A percentile compares a stretch with the other conserved stretches of the same genome.
Conservation (phyloP, 2,888 invertebrate genomes). For the Ophion ventricosus region DNA sequence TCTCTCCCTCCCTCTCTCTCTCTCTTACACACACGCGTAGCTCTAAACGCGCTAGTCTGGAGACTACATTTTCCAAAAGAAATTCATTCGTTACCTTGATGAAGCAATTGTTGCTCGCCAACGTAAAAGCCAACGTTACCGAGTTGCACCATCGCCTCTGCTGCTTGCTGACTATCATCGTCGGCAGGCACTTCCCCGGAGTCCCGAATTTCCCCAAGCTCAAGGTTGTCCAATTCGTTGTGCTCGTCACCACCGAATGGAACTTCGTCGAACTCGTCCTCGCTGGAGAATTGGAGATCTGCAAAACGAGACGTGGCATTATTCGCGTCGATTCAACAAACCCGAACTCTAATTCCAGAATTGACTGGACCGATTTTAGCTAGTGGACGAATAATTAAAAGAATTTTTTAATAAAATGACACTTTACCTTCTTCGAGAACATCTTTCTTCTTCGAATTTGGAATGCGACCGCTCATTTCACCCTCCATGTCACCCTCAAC, state of each 20-base stretch:
- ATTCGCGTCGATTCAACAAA: background rate
- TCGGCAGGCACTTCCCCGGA: conserved; percentile 82
- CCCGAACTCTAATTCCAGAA: background rate
- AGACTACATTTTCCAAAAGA: too few relatives aligned
- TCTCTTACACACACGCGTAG: background rate
- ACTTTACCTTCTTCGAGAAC: conserved; percentile 89
- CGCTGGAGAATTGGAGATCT: conserved; percentile 90
- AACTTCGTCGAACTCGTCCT: conserved; percentile 88
- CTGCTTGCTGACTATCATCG: conserved; percentile 88
- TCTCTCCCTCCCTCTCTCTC: too few relatives aligned
- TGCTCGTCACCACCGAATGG: conserved; percentile 85
- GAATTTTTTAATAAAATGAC: background rate
- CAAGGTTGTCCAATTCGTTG: conserved; percentile 77
- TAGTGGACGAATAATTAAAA: background rate
- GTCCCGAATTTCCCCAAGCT: conserved; percentile 78
- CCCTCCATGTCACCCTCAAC: conserved; percentile 85
- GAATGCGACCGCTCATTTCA: conserved; percentile 80
- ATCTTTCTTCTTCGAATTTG: conserved; percentile 86
- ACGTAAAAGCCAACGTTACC: conserved; percentile 88
- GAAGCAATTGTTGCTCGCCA: conserved; percentile 80
- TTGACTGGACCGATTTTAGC: too few relatives aligned
- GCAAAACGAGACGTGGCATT: background rate
- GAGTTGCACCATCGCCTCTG: conserved; percentile 91
- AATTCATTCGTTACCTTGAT: conserved; percentile 76
- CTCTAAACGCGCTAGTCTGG: too few relatives aligned